phyloP scores from a whole-genome alignment of 2,113 vertebrate species.

The Pangasianodon hypophthalmus region DNA sequence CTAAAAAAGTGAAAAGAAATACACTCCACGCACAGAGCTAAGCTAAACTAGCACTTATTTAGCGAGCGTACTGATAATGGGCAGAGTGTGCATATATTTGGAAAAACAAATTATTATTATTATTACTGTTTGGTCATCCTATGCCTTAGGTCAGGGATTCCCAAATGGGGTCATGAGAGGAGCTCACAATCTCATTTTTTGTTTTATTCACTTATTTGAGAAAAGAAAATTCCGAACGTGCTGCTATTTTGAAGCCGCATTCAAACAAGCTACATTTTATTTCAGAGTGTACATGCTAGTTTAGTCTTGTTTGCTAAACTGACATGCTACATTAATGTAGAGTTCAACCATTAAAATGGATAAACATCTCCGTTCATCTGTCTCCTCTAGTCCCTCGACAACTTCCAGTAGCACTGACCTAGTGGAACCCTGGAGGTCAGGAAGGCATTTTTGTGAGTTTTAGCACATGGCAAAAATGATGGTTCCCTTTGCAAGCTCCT shows the following conservation, averaged over 20 bases:
- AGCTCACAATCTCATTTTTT: neutral
- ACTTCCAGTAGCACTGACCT: neutral
- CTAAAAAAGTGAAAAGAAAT: neutral
- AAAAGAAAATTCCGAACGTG: neutral
- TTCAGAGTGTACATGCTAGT: neutral
- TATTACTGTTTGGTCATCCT: neutral
- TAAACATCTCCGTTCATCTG: neutral
- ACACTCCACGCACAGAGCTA: neutral
- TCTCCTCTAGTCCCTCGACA: neutral
- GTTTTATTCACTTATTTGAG: neutral
- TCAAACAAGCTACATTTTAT: neutral
- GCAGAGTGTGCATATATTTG: neutral
- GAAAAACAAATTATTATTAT: neutral
- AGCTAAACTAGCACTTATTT: no score
- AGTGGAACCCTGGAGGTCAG: neutral
- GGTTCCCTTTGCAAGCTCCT: neutral
- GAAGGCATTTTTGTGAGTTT: neutral
- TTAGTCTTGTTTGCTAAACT: neutral
- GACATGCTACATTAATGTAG: neutral
- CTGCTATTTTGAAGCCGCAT: neutral
- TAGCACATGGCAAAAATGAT: neutral
- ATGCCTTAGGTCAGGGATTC: neutral
- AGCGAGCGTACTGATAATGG: neutral
- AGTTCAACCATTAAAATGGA: neutral
- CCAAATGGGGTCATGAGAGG: neutral